Base-by-base conservation (phyloP, 2,888 invertebrate genomes). In the Hermodice carunculata region DNA sequence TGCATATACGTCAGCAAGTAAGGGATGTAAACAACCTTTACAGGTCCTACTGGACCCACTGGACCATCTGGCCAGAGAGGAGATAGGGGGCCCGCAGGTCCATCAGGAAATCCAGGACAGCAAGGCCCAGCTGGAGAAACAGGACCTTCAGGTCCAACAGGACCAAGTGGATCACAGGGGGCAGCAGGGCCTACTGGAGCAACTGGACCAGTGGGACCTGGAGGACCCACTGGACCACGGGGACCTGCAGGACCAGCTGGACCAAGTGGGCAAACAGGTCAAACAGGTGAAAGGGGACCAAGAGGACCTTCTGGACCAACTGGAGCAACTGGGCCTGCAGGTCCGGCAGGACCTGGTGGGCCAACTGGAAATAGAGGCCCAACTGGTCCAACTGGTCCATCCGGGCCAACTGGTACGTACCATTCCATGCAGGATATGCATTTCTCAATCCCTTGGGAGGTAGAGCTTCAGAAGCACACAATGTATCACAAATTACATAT, bases 81-180 rank as follows among this genome's bases (percentile, higher is more conserved):
- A 17, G 49, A 44, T 17, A 31, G 26, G n/a, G 66, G 69, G 19
- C 24, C 17, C 28, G n/a, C 11, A 5, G 61, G 57, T 19, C 32
- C 48, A 17, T n/a, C 43, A 11, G 61, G 51, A 22, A n/a, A 48
- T 22, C 48, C 49, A 1, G 66, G 66, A 14, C 17, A 19, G 14
- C 46, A 11, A 5, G 65, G 65, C n/a, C n/a, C 31, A 8, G 28
- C 61, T 29, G 66, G 66, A 28, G 32, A 26, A 51, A 22, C 32
- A n/a, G 65, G 65, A 32, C n/a, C 22, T 0, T 29, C 46, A 26
- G 66, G 66, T 14, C 31, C 37, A 5, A n/a, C 51, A 11, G 66
- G 66, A 22, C 46, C 1, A 6, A 26, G 8, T 4, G 62, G 62
- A 11, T n/a, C 11, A 14, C 8, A 22, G 6, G 26, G 57, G 57